Base-by-base conservation (phyloP, 2,113 vertebrate genomes). In the Xiphophorus hellerii region DNA sequence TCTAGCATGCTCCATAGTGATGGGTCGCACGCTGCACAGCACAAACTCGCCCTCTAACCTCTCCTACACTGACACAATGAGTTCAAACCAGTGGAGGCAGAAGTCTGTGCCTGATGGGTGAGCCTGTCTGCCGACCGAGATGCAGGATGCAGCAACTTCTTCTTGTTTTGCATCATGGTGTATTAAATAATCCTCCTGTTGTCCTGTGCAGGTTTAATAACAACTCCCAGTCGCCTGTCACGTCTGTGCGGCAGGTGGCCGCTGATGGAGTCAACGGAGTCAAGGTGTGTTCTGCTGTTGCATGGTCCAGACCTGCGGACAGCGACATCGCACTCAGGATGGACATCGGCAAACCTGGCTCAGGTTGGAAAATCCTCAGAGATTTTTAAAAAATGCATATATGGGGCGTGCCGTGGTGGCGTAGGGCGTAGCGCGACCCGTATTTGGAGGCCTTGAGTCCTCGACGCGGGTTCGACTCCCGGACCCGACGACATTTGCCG, bases 101-200 rank as follows among this genome's bases (percentile, higher is more conserved):
- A 98, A 97, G 88, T 96, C 97, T 60, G 95, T 95, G 94, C 97
- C 96, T 30, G 97, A 98, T 87, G 97, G 97, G 97, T 98, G 74
- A 73, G 77, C 29, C 74, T 17, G 44, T 67, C 22, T 68, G 9
- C 22, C 20, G 39, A 0, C 14, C 17, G 15, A 20, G 17, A 48
- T 64, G 3, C 37, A 2, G 28, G 42, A 25, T 15, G 31, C 42
- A 9, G 13, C 5, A 39, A 71, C 1, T 68, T 58, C 51, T 58
- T 58, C n/a, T 7, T n/a, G 35, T 66, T 67, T 67, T 72, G n/a
- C 14, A 25, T 44, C 58, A 27, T 30, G 29, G 35, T 29, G 66
- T 4, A 31, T 9, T 13, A 54, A 14, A 12, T 74, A 44, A 77
- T 42, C 71, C 4, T 61, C 73, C 25, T 74, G 70, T 54, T 17